These are phyloP conservation scores for Pseudocheirus occidentalis DNA, from an alignment of 2,797 vertebrate species.

Conservation along the genomic window DNA sequence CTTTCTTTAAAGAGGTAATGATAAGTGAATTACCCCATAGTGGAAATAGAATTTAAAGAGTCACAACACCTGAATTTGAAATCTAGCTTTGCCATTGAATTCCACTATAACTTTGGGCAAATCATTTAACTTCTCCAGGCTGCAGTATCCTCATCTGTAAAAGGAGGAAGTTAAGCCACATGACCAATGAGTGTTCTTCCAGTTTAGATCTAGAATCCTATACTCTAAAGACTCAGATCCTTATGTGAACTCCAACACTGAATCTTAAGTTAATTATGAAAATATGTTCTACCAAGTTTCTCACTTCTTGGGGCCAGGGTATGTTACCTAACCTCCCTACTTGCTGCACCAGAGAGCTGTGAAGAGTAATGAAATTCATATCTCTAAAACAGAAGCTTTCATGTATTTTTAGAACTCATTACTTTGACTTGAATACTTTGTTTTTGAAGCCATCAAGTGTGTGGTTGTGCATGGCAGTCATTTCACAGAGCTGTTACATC, in stretches of 20 bases:
- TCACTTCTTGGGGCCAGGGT: constrained; percentile 2
- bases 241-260: neutral
- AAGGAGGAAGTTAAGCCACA: neutral
- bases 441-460: constrained; percentile 58
- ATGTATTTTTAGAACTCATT: constrained; percentile 68
- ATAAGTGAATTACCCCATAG: neutral
- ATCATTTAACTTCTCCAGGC: neutral
- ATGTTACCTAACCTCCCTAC: neutral
- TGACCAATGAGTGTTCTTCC: neutral
- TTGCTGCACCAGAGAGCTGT: constrained; percentile 33
- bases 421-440: constrained; percentile 63
- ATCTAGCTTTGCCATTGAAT: neutral
- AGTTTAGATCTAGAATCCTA: neutral
- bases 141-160: neutral
- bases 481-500: constrained; percentile 49
- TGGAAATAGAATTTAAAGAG: neutral
- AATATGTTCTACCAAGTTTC: neutral
- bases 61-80: neutral
- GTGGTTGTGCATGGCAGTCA: constrained; percentile 66
- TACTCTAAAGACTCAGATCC: neutral
- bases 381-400: constrained; percentile 34
- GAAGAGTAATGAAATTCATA: constrained; percentile 46
- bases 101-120: neutral
- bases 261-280: neutral
- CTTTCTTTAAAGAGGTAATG: neutral